Evolutionary conservation across 1,140 invertebrate genomes (phyloP).

Genomic region (Leptoteleia sp.): DNA sequence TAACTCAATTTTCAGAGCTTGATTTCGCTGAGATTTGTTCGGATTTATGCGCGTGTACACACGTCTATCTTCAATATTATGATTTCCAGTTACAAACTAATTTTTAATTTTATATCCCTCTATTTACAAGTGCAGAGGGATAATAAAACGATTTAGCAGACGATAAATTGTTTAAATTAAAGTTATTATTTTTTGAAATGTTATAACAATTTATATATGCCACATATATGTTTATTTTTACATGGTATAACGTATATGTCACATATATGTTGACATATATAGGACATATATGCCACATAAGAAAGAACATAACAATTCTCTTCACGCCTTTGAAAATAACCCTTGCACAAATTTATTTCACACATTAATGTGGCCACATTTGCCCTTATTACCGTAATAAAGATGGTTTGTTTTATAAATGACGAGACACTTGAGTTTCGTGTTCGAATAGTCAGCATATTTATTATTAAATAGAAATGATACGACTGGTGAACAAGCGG

Average conservation of each 20-base stretch:
- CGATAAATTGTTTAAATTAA: too few species aligned
- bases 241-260: too few species aligned
- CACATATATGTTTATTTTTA: too few species aligned
- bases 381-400: slow-evolving; percentile 24
- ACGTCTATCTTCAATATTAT: slow-evolving; percentile 6
- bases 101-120: slow-evolving; percentile 33
- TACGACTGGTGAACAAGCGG: slow-evolving; percentile 48
- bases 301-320: too few species aligned
- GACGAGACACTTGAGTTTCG: slow-evolving; percentile 28
- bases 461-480: slow-evolving; percentile 57
- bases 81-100: slow-evolving; percentile 38
- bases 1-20: slow-evolving; percentile 45
- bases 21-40: slow-evolving; percentile 44
- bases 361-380: slow-evolving; percentile 7
- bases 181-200: too few species aligned
- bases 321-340: neutral
- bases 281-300: too few species aligned
- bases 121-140: too few species aligned
- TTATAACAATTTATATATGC: too few species aligned
- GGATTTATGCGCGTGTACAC: slow-evolving; percentile 10
- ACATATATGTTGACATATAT: too few species aligned
- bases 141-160: too few species aligned
- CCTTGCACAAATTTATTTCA: slow-evolving; percentile 1
- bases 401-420: slow-evolving; percentile 32
- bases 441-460: slow-evolving; percentile 45